These are phyloP conservation scores for Eristalinus sepulchralis DNA, from an alignment of 2,888 invertebrate species.

Conservation along the genomic window DNA sequence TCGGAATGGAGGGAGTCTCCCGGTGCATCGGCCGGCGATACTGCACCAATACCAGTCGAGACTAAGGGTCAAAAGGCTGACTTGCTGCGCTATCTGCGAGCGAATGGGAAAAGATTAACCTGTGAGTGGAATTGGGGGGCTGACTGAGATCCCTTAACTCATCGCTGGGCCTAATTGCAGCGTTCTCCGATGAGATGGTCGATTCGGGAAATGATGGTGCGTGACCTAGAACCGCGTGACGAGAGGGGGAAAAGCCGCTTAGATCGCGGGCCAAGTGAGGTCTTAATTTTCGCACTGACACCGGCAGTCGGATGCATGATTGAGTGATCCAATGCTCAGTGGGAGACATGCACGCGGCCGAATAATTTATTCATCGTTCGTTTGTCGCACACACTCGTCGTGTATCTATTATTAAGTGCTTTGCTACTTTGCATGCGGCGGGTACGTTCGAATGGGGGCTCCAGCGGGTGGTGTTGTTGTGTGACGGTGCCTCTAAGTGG, in stretches of 20 bases:
- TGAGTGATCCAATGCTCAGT: constrained; percentile 42
- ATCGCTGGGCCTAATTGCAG: constrained; percentile 13
- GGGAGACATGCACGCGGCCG: constrained; percentile 24
- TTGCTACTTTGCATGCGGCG: background rate
- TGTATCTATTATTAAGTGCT: constrained; percentile 19
- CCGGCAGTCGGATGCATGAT: constrained; percentile 35
- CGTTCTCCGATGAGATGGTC: background rate
- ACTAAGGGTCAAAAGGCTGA: constrained; percentile 54
- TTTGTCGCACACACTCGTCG: constrained; percentile 22
- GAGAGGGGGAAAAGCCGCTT: constrained; percentile 22
- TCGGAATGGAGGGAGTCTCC: constrained; percentile 47
- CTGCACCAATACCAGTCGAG: constrained; percentile 39
- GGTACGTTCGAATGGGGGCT: background rate
- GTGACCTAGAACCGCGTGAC: constrained; percentile 1
- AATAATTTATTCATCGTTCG: constrained; percentile 43
- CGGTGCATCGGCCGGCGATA: constrained; percentile 2
- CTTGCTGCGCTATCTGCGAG: constrained; percentile 3
- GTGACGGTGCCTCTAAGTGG: background rate
- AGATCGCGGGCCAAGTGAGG: constrained; percentile 23
- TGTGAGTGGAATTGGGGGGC: background rate
- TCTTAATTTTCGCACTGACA: constrained; percentile 29
- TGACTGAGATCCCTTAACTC: background rate
- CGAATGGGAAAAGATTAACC: constrained; percentile 39
- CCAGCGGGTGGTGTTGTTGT: background rate
- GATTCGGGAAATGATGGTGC: background rate